These are phyloP conservation scores for Cryptus viduatorius DNA, from an alignment of 2,888 invertebrate species.

Conservation along the genomic window DNA sequence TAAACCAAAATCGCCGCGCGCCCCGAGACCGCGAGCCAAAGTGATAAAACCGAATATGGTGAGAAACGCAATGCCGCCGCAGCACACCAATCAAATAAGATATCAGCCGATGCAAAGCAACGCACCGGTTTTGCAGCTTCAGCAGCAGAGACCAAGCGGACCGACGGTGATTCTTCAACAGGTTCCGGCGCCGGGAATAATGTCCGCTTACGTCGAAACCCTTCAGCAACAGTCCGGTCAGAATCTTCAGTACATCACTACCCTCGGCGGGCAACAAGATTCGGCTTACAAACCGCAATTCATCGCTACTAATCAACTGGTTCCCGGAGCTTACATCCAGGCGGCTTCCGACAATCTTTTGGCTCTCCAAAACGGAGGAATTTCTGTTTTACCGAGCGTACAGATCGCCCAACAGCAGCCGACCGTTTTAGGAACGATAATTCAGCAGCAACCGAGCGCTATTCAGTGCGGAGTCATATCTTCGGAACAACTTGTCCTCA, in stretches of 20 bases:
- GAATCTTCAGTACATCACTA: constrained; percentile 92
- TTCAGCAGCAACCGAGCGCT: constrained; percentile 86
- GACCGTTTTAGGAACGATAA: constrained; percentile 83
- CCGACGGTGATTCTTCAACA: constrained; percentile 91
- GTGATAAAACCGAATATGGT: constrained; percentile 76
- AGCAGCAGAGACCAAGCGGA: constrained; percentile 86
- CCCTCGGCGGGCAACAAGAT: constrained; percentile 88
- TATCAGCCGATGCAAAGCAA: constrained; percentile 82
- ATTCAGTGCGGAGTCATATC: constrained; percentile 86
- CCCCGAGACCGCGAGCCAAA: constrained; percentile 77
- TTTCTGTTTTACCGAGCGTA: constrained; percentile 82
- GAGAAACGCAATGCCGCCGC: constrained; percentile 75
- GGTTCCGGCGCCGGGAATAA: constrained; percentile 87
- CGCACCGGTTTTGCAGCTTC: constrained; percentile 87
- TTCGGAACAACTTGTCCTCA: constrained; percentile 88
- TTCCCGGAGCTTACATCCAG: constrained; percentile 83
- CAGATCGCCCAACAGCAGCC: constrained; percentile 82
- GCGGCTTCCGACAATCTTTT: constrained; percentile 81
- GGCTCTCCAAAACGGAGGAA: constrained; percentile 81
- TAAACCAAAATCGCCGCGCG: constrained; percentile 77
- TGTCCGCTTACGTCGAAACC: constrained; percentile 89
- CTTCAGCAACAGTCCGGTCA: constrained; percentile 90
- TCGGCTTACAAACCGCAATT: constrained; percentile 81
- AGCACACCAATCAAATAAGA: constrained; percentile 71
- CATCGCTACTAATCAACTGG: constrained; percentile 80